Base-by-base conservation (phyloP, 1,140 invertebrate species). In the Caenorhabditis inopinata region DNA sequence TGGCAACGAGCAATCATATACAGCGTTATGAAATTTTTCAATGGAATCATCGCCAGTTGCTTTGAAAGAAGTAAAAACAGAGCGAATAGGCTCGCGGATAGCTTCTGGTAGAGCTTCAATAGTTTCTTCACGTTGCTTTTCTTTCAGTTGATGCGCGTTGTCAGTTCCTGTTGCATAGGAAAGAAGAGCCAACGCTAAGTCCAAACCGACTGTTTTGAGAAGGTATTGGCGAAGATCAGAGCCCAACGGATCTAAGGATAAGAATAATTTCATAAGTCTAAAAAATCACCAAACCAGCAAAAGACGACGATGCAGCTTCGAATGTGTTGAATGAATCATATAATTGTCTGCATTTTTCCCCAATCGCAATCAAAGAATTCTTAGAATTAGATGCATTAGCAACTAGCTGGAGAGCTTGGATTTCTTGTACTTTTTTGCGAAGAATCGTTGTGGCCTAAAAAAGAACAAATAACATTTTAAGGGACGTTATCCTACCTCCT, bases 51-150 rank as follows among this genome's bases (percentile, higher is more conserved):
- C 58, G 18, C 51, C 48, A 3, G 27, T 29, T 12, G 32, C 29
- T 38, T 80, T 80, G 1, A 80, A 11, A 6, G 68, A 49, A 9
- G 25, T 35, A 29, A 53, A 74, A 1, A 80, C 25, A 6, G 38
- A 58, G n/a, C 29, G 42, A 27, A 80, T 27, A 12, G 79, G 45
- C 14, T 74, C 73, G 49, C 32, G 47, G 7, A 74, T 12, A 48
- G 27, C 29, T 9, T 42, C 32, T 25, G 45, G 27, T 12, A 80
- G 73, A 14, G 6, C 1, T 21, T 47, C 38, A 2, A 80, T 45
- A 4, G 68, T 62, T 42, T 80, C 79, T 2, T 75, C 79, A n/a
- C 79, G 68, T 45, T 80, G 79, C 38, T 80, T 81, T 25, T 76
- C 74, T 12, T 51, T 77, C 27, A 81, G 9, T 68, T 76, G 51